Evolutionary conservation across 2,797 vertebrate genomes (phyloP).

Genomic region (Chrysocyon brachyurus): DNA sequence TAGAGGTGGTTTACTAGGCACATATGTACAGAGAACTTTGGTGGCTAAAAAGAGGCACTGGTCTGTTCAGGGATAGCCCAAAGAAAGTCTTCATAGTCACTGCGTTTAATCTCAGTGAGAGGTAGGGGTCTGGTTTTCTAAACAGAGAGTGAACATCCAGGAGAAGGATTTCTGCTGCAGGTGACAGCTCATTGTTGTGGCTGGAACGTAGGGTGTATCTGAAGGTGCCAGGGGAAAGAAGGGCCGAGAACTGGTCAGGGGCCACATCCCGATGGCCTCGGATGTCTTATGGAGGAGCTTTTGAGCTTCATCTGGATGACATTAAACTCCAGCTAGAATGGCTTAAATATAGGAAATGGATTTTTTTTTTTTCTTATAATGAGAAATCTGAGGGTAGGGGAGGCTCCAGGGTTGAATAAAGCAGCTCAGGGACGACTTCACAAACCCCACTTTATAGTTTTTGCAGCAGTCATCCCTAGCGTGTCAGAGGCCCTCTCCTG

Average conservation of each 20-base stretch:
- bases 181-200: not conserved
- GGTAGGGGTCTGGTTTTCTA: not conserved
- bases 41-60: not conserved
- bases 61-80: not conserved
- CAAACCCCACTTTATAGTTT: not conserved
- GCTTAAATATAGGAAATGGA: conserved; percentile 8
- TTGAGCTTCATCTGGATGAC: not conserved
- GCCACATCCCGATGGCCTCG: not conserved
- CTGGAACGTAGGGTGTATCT: not conserved
- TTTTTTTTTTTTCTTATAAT: not conserved
- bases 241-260: not conserved
- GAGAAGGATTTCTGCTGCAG: not conserved
- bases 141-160: not conserved
- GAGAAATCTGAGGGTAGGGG: not conserved
- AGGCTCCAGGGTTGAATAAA: not conserved
- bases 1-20: not conserved
- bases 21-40: not conserved
- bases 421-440: not conserved
- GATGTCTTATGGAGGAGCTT: not conserved
- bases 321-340: not conserved
- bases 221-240: not conserved
- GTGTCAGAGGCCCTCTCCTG: not conserved
- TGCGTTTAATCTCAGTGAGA: not conserved
- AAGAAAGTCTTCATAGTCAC: not conserved
- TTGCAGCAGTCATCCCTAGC: not conserved